These are phyloP conservation scores for Synanceia verrucosa DNA, from an alignment of 2,797 vertebrate genomes.

Conservation along the genomic window DNA sequence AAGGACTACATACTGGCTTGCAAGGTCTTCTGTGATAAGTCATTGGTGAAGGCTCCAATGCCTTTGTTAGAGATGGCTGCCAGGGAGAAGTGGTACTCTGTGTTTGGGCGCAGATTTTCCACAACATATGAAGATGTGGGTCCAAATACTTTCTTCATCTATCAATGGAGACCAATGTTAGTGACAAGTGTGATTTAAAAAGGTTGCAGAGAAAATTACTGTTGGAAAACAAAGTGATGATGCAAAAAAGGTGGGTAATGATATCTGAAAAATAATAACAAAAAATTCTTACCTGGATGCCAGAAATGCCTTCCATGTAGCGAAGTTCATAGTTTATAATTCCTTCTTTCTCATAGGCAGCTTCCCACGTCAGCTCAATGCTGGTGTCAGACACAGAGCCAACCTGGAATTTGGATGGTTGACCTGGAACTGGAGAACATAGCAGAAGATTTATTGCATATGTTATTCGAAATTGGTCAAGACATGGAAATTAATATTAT, in stretches of 20 bases:
- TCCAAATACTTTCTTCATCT: constrained; percentile 91
- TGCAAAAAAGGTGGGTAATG: background rate
- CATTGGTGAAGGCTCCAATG: constrained; percentile 95
- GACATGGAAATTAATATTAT: background rate
- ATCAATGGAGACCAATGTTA: constrained; percentile 44
- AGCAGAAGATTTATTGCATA: background rate
- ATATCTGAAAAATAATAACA: background rate
- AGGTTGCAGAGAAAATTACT: background rate
- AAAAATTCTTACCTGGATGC: constrained; percentile 83
- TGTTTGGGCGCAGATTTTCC: constrained; percentile 93
- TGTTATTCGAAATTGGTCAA: background rate
- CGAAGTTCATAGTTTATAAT: constrained; percentile 93
- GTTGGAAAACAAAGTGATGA: background rate
- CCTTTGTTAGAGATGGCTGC: constrained; percentile 94
- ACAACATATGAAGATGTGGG: constrained; percentile 89
- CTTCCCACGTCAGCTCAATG: constrained; percentile 93
- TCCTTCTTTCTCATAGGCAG: constrained; percentile 91
- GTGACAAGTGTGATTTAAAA: background rate
- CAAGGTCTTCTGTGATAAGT: constrained; percentile 93
- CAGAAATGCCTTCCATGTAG: constrained; percentile 86
- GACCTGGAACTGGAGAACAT: constrained; percentile 80
- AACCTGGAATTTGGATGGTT: constrained; percentile 94
- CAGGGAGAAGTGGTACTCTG: constrained; percentile 94
- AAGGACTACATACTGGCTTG: constrained; percentile 96
- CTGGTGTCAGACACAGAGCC: constrained; percentile 94